These are phyloP conservation scores for Tolypeutes matacus DNA, from an alignment of 2,797 vertebrate genomes.

Conservation along the genomic window DNA sequence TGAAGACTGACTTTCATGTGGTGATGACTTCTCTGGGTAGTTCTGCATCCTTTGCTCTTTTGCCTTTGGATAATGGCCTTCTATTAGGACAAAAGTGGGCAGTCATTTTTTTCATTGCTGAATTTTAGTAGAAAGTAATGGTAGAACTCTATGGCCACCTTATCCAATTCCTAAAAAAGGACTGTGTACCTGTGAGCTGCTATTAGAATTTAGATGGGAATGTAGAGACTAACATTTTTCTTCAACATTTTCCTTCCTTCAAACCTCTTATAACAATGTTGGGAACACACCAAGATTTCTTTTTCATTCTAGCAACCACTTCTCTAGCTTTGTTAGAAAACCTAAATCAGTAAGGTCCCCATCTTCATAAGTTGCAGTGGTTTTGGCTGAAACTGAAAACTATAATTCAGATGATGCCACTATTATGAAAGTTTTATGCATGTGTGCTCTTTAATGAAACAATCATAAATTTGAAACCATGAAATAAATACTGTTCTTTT, in stretches of 20 bases:
- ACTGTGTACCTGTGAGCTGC: neutral
- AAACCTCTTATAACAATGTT: neutral
- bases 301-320: constrained; percentile 46
- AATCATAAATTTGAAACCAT: constrained; percentile 34
- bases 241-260: neutral
- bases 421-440: neutral
- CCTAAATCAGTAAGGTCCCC: neutral
- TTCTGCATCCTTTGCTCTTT: neutral
- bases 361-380: neutral
- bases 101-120: neutral
- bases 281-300: neutral
- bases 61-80: neutral
- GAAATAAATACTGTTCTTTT: constrained; percentile 68
- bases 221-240: neutral
- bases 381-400: constrained; percentile 69
- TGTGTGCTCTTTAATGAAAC: neutral
- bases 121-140: neutral
- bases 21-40: neutral
- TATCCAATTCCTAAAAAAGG: no score
- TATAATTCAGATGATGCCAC: neutral
- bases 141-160: no score
- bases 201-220: accelerated
- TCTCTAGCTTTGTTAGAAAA: constrained; percentile 62
- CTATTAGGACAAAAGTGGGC: neutral
- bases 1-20: accelerated